phyloP scores from a whole-genome alignment of 2,797 vertebrate genomes.

The Anniella stebbinsi region DNA sequence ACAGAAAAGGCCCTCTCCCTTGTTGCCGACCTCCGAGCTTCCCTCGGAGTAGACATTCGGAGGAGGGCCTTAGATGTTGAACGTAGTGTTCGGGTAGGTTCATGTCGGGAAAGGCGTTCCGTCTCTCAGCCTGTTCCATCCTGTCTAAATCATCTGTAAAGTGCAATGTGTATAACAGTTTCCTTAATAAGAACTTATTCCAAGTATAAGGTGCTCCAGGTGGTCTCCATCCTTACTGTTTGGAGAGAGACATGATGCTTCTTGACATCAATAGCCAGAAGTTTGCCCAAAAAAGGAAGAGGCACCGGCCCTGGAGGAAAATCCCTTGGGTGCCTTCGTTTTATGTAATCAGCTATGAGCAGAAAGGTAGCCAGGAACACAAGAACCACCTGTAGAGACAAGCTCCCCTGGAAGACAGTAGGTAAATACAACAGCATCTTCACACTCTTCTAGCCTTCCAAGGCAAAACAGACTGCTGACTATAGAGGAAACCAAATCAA shows the following conservation, averaged over 20 bases:
- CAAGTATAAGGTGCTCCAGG: neutral
- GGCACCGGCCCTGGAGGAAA: constrained; percentile 81
- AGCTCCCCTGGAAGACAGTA: constrained; percentile 54
- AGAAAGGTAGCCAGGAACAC: constrained; percentile 74
- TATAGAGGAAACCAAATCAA: neutral
- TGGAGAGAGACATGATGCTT: constrained; percentile 66
- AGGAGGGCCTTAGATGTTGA: too few relatives aligned
- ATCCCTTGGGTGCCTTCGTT: constrained; percentile 70
- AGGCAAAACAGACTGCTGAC: too few relatives aligned
- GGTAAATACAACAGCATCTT: fast-evolving
- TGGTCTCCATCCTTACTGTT: constrained; percentile 73
- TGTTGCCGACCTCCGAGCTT: too few relatives aligned
- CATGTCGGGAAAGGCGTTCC: too few relatives aligned
- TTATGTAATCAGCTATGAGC: constrained; percentile 70
- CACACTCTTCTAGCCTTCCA: neutral
- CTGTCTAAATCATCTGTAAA: neutral
- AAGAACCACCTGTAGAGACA: constrained; percentile 71
- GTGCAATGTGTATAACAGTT: neutral
- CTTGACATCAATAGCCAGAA: constrained; percentile 61
- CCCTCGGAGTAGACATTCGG: too few relatives aligned
- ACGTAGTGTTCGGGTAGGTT: too few relatives aligned
- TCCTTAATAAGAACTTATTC: neutral
- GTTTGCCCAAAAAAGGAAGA: constrained; percentile 82
- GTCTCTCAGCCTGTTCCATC: neutral
- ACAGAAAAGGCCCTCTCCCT: too few relatives aligned